phyloP scores from a whole-genome alignment of 2,888 invertebrate genomes.

The Heliconius hortense region DNA sequence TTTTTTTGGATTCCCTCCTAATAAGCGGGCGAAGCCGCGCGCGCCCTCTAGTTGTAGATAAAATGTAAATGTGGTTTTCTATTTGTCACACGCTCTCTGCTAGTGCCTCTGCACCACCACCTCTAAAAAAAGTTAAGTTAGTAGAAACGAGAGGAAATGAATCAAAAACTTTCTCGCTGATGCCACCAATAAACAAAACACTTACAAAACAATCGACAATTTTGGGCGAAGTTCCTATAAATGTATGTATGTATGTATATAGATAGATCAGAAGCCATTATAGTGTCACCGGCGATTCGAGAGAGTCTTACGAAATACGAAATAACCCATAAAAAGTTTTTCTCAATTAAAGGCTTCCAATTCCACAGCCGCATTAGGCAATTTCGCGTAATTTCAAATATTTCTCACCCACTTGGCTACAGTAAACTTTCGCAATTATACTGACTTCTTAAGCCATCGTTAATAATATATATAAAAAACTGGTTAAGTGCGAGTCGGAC shows the following conservation, averaged over 20 bases:
- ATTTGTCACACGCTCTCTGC: too few species aligned
- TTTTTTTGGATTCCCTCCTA: too few species aligned
- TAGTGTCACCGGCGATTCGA: slow-evolving; percentile 25
- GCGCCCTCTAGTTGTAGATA: too few species aligned
- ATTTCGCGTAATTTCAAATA: slow-evolving; percentile 39
- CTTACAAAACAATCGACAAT: slow-evolving; percentile 19
- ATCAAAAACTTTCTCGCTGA: not conserved
- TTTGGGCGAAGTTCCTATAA: slow-evolving; percentile 18
- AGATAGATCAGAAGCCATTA: slow-evolving; percentile 33
- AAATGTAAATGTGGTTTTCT: too few species aligned
- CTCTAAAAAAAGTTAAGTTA: too few species aligned
- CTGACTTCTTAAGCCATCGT: slow-evolving; percentile 23
- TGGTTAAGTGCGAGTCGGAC: too few species aligned
- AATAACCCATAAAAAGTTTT: slow-evolving; percentile 27
- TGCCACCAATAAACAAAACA: not conserved
- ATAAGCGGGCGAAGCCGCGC: too few species aligned
- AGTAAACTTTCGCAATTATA: slow-evolving; percentile 32
- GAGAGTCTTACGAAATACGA: slow-evolving; percentile 27
- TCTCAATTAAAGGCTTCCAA: slow-evolving; percentile 40
- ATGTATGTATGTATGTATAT: not conserved
- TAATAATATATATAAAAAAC: not conserved
- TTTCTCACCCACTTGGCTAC: slow-evolving; percentile 41
- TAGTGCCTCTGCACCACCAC: too few species aligned
- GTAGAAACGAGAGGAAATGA: not conserved
- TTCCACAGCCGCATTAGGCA: slow-evolving; percentile 37